Base-by-base conservation (phyloP, 2,888 invertebrate genomes). In the Yponomeuta malinellus region DNA sequence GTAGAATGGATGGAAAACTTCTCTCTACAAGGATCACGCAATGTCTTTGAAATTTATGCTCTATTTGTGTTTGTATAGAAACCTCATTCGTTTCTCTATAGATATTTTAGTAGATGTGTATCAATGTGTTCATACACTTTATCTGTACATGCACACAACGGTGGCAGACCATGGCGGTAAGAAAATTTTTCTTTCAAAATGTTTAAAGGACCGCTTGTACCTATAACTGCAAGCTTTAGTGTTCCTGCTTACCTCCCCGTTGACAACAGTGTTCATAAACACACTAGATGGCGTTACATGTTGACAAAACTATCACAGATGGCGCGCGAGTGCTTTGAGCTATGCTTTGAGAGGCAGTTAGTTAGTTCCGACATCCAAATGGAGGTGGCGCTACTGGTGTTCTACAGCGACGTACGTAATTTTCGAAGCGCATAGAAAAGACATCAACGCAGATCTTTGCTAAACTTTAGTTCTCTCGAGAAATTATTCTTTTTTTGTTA, bases 141-240 rank as follows among this genome's bases (percentile, higher is more conserved):
- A 85, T 90, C 82, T 90, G 86, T 89, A 83, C 90, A 90, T 90
- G 91, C 91, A 82, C 81, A 76, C 89, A 82, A 89, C 82, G 83
- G 82, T 87, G 87, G 86, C 89, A 91, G 90, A 88, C 88, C 79
- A 82, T 86, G 73, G 83, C 89, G 91, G 91, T 91, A 89, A 91
- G 91, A 68, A 52, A 8, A n/a, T 67, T 52, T 2, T 59, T 15
- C 52, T 59, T 15, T 59, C 3, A 4, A 59, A 59, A 59, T 59
- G 52, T 59, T 15, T 59, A 59, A 12, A 59, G 52, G 52, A 59
- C 15, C 12, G 52, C 52, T 59, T 65, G 31, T 33, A 63, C 8
- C 63, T 23, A 29, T 63, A 23, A 63, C 65, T 15, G 52, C 52
- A 65, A 29, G 12, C 33, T 65, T 65, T 29, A 2, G 65, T 33